Conservation (phyloP, 35 echinoderm and acorn worm species). For the Apostichopus californicus region DNA sequence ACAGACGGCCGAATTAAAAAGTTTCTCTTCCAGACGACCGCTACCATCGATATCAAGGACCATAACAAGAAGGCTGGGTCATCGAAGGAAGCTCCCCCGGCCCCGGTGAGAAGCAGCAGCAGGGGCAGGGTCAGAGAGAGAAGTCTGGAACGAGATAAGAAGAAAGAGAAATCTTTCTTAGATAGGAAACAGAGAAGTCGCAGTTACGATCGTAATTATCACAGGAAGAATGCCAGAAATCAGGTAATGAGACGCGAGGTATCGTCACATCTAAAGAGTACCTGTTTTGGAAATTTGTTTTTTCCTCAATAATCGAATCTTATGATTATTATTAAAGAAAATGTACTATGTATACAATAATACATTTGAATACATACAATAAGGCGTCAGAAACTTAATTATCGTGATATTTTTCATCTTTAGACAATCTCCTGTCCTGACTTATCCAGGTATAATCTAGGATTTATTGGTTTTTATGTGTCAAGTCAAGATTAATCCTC, state of each 20-base stretch:
- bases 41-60: slow-evolving; percentile 45
- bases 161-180: slow-evolving; percentile 61
- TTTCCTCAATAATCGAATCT: no score
- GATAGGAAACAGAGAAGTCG: slow-evolving; percentile 82
- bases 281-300: no score
- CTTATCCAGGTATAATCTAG: no score
- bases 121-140: slow-evolving; percentile 72
- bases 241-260: neutral
- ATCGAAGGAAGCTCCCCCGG: slow-evolving; percentile 51
- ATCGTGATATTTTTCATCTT: no score
- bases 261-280: no score
- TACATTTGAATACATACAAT: no score
- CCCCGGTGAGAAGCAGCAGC: slow-evolving; percentile 69
- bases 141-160: slow-evolving; percentile 78
- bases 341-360: no score
- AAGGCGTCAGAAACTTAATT: no score
- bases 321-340: no score
- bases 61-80: neutral
- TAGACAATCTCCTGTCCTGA: no score
- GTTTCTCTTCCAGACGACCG: slow-evolving; percentile 51
- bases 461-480: no score
- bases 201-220: slow-evolving; percentile 72
- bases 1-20: slow-evolving; percentile 12
- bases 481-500: no score
- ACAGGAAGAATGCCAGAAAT: slow-evolving; percentile 59